Conservation (phyloP, 2,888 invertebrate species). For the Chrysolina americana region DNA sequence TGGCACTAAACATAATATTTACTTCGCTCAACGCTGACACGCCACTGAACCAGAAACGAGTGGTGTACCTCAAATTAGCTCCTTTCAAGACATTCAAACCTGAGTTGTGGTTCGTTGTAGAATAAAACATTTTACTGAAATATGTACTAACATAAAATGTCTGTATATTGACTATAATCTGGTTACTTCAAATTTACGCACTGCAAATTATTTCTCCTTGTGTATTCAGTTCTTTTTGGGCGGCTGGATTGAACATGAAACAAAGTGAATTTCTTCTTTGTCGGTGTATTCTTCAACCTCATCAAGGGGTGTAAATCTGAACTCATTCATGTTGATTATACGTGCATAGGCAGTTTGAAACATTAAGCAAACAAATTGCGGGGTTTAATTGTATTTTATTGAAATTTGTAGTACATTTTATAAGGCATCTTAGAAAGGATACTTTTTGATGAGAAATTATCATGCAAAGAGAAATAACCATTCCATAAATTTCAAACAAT, state of each 20-base stretch:
- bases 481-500: too few relatives aligned
- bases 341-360: background rate
- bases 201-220: conserved; percentile 28
- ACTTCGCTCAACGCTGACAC: background rate
- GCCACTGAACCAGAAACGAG: background rate
- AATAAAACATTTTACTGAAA: background rate
- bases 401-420: background rate
- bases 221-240: conserved; percentile 28
- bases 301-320: conserved; percentile 9
- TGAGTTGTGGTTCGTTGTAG: background rate
- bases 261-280: conserved; percentile 26
- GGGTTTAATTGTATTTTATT: background rate
- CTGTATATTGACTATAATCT: conserved; percentile 24
- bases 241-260: conserved; percentile 28
- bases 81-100: background rate
- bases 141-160: conserved; percentile 13
- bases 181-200: conserved; percentile 29
- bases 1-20: background rate
- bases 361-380: background rate
- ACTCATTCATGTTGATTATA: background rate
- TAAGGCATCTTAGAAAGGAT: too few relatives aligned
- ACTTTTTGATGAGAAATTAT: too few relatives aligned
- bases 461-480: too few relatives aligned
- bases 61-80: background rate
- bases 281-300: conserved; percentile 19